Base-by-base conservation (phyloP, 2,888 invertebrate genomes). In the Oscheius onirici region DNA sequence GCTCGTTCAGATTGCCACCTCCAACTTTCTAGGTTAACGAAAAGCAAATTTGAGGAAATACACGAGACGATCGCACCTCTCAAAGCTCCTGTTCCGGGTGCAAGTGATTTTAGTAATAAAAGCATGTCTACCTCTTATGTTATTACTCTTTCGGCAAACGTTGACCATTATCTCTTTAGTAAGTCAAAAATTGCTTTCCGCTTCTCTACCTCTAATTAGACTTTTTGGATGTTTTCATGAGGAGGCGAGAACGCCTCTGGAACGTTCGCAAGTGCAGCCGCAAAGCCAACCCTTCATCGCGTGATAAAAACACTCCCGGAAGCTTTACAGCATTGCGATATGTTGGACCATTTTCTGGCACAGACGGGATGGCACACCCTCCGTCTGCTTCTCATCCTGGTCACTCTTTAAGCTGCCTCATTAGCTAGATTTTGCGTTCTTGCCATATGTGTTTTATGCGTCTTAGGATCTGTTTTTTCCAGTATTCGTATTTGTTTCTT, bases 271-370 rank as follows among this genome's bases (percentile, higher is more conserved):
- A 13, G 41, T 41, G 43, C 40, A 24, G n/a, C 34, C 55, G 58
- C 58, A 58, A 41, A 24, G 40, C 40, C 58, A 17, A 26, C 20
- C 63, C 26, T 63, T 63, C 63, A 63, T 49, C 63, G 49, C 63
- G 63, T 63, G 63, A 63, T 63, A 63, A 63, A 63, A 49, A 63
- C 46, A 49, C 28, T 43, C 49, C 63, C 63, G 63, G 63, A 63
- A 63, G 63, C 63, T 24, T 63, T 63, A 63, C 63, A 63, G 46
- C 24, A 63, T 24, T 49, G 63, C 58, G 34, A 63, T 63, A 49
- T 63, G 49, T 8, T 49, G n/a, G 63, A 26, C 17, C 63, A 61
- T 46, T 46, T 63, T 46, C 63, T 49, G 13, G 46, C 41, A 44
- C 49, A 49, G 34, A 34, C 34, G 34, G 34, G 34, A 34, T 41